phyloP scores from a whole-genome alignment of 2,797 vertebrate genomes.

The Hemitrygon akajei region DNA sequence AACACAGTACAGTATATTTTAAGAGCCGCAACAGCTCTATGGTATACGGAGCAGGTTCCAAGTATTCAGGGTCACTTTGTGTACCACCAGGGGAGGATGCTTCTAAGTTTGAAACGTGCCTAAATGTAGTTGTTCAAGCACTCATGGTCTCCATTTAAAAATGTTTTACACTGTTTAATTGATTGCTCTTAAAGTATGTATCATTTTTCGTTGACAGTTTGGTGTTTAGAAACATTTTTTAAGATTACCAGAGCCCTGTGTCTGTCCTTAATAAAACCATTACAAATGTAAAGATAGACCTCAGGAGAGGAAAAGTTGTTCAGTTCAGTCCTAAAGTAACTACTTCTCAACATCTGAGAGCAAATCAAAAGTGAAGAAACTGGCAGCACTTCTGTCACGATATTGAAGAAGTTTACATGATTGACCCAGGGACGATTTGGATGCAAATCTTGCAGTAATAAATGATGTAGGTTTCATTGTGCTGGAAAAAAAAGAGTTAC shows the following conservation, averaged over 20 bases:
- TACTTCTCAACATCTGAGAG: not conserved
- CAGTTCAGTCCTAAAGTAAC: not conserved
- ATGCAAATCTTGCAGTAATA: slow-evolving; percentile 3
- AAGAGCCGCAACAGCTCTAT: not conserved
- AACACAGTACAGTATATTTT: not conserved
- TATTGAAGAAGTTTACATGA: not conserved
- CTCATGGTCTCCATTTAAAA: not conserved
- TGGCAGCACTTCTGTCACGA: not conserved
- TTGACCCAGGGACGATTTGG: not conserved
- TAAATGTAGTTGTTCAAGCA: not conserved
- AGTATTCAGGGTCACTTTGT: not conserved
- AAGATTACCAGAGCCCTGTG: slow-evolving; percentile 3
- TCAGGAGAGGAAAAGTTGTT: not conserved
- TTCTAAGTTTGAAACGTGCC: not conserved
- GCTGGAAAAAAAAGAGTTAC: not conserved
- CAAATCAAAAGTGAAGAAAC: not conserved
- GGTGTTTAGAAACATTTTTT: not conserved
- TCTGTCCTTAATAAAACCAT: not conserved
- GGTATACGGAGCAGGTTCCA: not conserved
- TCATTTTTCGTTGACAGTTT: not conserved
- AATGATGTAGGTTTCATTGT: not conserved
- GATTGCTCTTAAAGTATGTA: not conserved
- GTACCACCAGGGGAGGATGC: not conserved
- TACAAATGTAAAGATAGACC: not conserved
- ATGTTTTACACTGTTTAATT: not conserved